These are phyloP conservation scores for Toxonevra muliebris DNA, from an alignment of 2,888 invertebrate genomes.

Conservation along the genomic window DNA sequence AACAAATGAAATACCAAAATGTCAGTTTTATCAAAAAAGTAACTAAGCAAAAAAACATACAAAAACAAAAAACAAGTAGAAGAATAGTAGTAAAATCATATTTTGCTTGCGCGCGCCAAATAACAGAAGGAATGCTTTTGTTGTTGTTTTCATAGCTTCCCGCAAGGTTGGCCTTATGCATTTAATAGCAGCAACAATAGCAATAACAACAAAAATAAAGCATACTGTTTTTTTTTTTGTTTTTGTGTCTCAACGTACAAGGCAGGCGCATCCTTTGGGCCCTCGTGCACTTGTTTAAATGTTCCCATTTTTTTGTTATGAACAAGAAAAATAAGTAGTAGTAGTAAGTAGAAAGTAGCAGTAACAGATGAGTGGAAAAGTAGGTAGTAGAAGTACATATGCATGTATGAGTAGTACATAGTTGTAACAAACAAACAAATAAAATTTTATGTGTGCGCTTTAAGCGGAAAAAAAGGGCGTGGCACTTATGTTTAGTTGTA, in stretches of 20 bases:
- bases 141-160: too few relatives aligned
- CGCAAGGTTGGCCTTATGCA: neutral
- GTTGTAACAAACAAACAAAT: slow-evolving; percentile 3
- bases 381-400: too few relatives aligned
- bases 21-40: too few relatives aligned
- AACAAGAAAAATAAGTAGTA: neutral
- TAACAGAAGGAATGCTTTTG: too few relatives aligned
- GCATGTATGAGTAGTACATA: too few relatives aligned
- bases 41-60: too few relatives aligned
- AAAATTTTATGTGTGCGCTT: neutral
- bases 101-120: too few relatives aligned
- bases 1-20: too few relatives aligned
- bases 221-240: too few relatives aligned
- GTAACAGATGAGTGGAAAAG: neutral
- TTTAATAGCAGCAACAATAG: slow-evolving; percentile 10
- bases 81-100: too few relatives aligned
- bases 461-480: neutral
- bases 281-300: neutral
- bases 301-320: neutral
- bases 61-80: too few relatives aligned
- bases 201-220: slow-evolving; percentile 14
- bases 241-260: neutral
- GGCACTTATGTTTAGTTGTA: too few relatives aligned
- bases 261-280: slow-evolving; percentile 11
- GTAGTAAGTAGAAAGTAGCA: neutral